phyloP scores from a whole-genome alignment of 2,797 vertebrate genomes.

The Sebastes ruberrimus region DNA sequence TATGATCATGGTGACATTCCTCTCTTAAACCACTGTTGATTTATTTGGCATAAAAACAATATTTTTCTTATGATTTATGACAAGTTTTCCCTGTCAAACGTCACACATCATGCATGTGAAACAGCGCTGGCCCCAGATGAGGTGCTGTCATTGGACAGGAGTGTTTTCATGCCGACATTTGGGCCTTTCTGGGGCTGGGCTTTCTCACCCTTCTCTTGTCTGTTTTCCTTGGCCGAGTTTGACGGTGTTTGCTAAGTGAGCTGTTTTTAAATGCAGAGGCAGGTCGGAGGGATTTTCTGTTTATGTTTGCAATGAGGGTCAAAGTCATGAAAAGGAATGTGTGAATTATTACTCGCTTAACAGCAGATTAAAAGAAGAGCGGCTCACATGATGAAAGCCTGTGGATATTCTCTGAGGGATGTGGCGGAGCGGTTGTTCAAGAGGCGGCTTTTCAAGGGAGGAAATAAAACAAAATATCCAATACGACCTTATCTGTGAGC shows the following conservation, averaged over 20 bases:
- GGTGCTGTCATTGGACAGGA: slow-evolving; percentile 53
- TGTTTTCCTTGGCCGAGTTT: slow-evolving; percentile 61
- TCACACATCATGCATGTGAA: slow-evolving; percentile 29
- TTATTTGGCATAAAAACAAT: not conserved
- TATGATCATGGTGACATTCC: not conserved
- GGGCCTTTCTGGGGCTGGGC: slow-evolving; percentile 37
- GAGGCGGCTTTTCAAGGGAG: slow-evolving; percentile 52
- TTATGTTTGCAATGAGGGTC: slow-evolving; percentile 70
- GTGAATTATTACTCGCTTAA: slow-evolving; percentile 74
- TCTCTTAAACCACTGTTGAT: not conserved
- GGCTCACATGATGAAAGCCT: slow-evolving; percentile 67
- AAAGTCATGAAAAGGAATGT: slow-evolving; percentile 72
- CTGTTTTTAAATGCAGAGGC: slow-evolving; percentile 68
- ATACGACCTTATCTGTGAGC: slow-evolving; percentile 67
- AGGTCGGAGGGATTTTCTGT: slow-evolving; percentile 71
- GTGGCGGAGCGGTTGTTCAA: slow-evolving; percentile 31
- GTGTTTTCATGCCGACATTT: slow-evolving; percentile 58
- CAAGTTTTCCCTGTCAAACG: slow-evolving; percentile 6
- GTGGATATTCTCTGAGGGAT: slow-evolving; percentile 55
- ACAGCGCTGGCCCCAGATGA: slow-evolving; percentile 17
- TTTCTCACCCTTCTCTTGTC: slow-evolving; percentile 40
- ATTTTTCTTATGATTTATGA: not conserved
- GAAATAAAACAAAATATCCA: slow-evolving; percentile 69
- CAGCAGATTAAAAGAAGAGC: slow-evolving; percentile 67
- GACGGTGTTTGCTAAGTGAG: slow-evolving; percentile 61